Conservation (phyloP, 2,797 vertebrate genomes). For the Brachymystax lenok region DNA sequence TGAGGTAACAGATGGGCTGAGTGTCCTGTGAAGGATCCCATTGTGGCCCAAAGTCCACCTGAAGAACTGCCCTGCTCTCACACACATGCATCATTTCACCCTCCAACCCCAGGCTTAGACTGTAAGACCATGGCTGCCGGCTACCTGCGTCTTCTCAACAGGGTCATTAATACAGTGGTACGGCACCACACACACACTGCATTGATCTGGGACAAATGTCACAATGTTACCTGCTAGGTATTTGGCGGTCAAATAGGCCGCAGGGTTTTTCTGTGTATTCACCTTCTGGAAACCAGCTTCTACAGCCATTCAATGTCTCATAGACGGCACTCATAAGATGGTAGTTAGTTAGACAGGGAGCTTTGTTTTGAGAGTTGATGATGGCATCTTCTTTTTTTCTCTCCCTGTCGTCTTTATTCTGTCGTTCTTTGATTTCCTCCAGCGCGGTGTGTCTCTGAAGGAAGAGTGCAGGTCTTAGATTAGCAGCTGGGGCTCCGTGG, state of each 20-base stretch:
- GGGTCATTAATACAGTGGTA: constrained; percentile 78
- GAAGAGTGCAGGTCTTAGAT: constrained; percentile 85
- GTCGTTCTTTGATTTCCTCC: constrained; percentile 89
- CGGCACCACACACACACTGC: constrained; percentile 56
- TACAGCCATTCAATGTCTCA: background rate
- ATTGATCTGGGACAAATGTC: constrained; percentile 75
- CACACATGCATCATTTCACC: constrained; percentile 39
- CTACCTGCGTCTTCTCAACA: constrained; percentile 54
- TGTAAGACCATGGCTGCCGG: too few relatives aligned
- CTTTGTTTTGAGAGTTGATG: constrained; percentile 75
- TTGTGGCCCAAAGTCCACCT: constrained; percentile 18
- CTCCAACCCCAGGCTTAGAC: constrained; percentile 25
- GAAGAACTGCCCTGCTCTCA: constrained; percentile 29
- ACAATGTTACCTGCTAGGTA: constrained; percentile 37
- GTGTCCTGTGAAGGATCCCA: constrained; percentile 31
- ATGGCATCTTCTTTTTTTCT: constrained; percentile 82
- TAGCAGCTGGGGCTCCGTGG: constrained; percentile 76
- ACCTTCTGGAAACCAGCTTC: background rate
- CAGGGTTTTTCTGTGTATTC: background rate
- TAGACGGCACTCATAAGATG: constrained; percentile 30
- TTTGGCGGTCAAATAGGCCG: background rate
- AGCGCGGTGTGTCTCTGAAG: constrained; percentile 84
- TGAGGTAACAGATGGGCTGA: constrained; percentile 53
- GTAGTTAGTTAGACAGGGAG: constrained; percentile 57
- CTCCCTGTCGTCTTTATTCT: constrained; percentile 73